These are phyloP conservation scores for Heteropelma amictum DNA, from an alignment of 2,888 invertebrate species.

Conservation along the genomic window DNA sequence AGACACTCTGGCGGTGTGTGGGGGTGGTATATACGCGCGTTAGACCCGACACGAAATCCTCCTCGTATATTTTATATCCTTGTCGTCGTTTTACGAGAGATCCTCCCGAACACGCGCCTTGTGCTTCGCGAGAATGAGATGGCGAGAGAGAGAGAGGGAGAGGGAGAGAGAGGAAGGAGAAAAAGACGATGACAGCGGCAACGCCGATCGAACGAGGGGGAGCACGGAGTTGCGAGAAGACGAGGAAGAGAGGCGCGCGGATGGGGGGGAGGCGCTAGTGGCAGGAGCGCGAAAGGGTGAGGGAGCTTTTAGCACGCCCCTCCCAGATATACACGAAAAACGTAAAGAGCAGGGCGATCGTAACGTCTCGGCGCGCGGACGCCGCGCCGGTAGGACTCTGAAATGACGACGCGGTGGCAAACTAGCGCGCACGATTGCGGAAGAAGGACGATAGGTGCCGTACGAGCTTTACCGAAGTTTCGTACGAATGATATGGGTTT, in stretches of 20 bases:
- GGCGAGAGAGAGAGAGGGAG: background rate
- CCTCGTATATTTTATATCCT: constrained; percentile 18
- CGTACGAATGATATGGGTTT: too few species aligned
- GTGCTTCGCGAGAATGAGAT: constrained; percentile 11
- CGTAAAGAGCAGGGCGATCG: constrained; percentile 14
- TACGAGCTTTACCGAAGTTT: too few species aligned
- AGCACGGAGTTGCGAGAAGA: too few species aligned
- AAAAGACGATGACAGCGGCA: constrained; percentile 18
- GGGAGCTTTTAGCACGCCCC: constrained; percentile 40
- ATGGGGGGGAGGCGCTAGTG: constrained; percentile 3
- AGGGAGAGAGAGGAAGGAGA: background rate
- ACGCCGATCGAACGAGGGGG: too few species aligned
- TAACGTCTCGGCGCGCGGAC: constrained; percentile 9
- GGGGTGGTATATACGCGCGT: constrained; percentile 8
- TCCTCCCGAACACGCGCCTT: constrained; percentile 46
- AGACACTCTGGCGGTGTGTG: constrained; percentile 1
- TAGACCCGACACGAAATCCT: background rate
- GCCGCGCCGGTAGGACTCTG: background rate
- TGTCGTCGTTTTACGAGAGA: constrained; percentile 32
- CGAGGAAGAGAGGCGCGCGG: background rate
- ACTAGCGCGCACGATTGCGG: background rate
- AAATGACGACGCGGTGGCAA: background rate
- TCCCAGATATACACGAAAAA: constrained; percentile 6
- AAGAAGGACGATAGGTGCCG: background rate
- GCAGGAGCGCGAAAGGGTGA: constrained; percentile 5